Conservation (phyloP, 1,140 invertebrate species). For the Drosophila melanogaster region Release_6_plus_ISO1_MT NC_004354.4:11240001-11240500, state of each 20-base stretch:
- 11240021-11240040: constrained; percentile 62
- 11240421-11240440: constrained; percentile 67
- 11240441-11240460: constrained; percentile 61
- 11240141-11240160: not conserved
- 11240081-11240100: constrained; percentile 49
- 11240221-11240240: not conserved
- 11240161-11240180: no score
- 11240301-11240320: constrained; percentile 34
- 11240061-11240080: constrained; percentile 65
- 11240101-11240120: constrained; percentile 16
- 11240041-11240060: constrained; percentile 21
- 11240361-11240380: constrained; percentile 56
- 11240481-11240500: constrained; percentile 38
- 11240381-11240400: constrained; percentile 25
- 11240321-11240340: constrained; percentile 1
- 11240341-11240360: constrained; percentile 10
- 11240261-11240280: not conserved
- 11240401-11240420: constrained; percentile 64
- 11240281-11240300: not conserved
- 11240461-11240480: constrained; percentile 40
- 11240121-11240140: not conserved
- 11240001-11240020: constrained; percentile 76
- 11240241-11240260: not conserved
- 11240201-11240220: no score
- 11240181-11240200: no score